Conservation (phyloP, 2,113 vertebrate genomes). For the Nothoprocta perdicaria region DNA sequence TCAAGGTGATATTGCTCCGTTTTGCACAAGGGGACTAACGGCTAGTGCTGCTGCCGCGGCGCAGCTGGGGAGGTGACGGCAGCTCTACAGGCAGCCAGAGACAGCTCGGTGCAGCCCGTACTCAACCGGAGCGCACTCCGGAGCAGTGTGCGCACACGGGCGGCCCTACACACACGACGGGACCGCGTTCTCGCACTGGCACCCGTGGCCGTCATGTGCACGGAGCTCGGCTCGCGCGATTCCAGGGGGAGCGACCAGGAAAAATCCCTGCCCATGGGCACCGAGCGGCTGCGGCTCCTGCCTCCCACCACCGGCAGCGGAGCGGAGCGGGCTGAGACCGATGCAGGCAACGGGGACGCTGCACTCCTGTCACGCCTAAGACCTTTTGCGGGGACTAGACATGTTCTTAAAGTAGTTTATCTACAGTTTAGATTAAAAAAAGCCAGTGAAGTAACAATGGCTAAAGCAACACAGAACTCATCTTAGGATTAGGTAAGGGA, state of each 20-base stretch:
- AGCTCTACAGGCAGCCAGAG: neutral
- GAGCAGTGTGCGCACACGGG: accelerated
- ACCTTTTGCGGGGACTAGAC: accelerated
- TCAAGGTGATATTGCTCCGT: constrained; percentile 27
- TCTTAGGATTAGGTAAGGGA: neutral
- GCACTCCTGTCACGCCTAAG: accelerated
- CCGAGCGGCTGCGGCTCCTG: neutral
- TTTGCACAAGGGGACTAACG: neutral
- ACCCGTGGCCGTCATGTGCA: too few relatives aligned
- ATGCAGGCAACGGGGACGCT: accelerated
- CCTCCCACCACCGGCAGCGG: accelerated
- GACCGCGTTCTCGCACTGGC: too few relatives aligned
- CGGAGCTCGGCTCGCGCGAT: too few relatives aligned
- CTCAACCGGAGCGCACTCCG: accelerated
- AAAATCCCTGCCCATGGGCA: accelerated
- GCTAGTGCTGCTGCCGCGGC: neutral
- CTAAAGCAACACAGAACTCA: neutral
- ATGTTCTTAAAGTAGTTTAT: neutral
- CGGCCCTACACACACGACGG: accelerated
- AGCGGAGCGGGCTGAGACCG: accelerated
- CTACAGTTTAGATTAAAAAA: neutral
- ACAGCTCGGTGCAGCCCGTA: too few relatives aligned
- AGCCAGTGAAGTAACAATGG: neutral
- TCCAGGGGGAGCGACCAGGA: too few relatives aligned
- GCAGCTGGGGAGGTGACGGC: neutral